Base-by-base conservation (phyloP, 2,797 vertebrate species). In the Coreius guichenoti region DNA sequence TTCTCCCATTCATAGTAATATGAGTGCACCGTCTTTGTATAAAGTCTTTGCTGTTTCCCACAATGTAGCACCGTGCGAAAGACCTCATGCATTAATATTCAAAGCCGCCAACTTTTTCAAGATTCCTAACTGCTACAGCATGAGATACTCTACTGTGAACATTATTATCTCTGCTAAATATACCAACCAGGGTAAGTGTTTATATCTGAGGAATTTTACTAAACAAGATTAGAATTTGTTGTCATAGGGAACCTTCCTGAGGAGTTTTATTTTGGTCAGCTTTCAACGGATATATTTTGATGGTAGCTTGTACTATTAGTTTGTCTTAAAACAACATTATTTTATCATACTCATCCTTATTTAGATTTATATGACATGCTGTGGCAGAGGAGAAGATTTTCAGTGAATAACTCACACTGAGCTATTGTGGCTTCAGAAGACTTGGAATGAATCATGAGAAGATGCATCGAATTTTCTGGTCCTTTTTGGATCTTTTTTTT, bases 1-100 rank as follows among this genome's bases (percentile, higher is more conserved):
- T 26, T 61, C 23, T 61, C n/a, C n/a, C n/a, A 13, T 26, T 61
- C 17, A n/a, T 58, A 2, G 11, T 61, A 61, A 13, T 61, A 61
- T 58, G 23, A n/a, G 23, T 58, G 56, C 23, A n/a, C 9, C 11
- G 13, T 26, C n/a, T 63, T 16, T 61, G 5, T 61, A n/a, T 29
- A 29, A 26, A 63, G 58, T 29, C n/a, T 26, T 61, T 61, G n/a
- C 84, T 88, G n/a, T 63, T 85, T 83, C 74, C 16, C 56, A 73
- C 33, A 16, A 21, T n/a, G 47, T 43, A 83, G 84, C 79, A 79
- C 70, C 33, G 29, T 81, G 36, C 54, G 49, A 78, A 81, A 85
- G 68, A 51, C 33, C 17, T 39, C n/a, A 81, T n/a, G 86, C 75
- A 21, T 67, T 54, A 29, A 73, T 47, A 74, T 26, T 73, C 14